Percentiles rank a stretch among this genome's conserved stretches.
Conservation (phyloP, 2,888 invertebrate genomes). For the Eupithecia subumbrata region DNA sequence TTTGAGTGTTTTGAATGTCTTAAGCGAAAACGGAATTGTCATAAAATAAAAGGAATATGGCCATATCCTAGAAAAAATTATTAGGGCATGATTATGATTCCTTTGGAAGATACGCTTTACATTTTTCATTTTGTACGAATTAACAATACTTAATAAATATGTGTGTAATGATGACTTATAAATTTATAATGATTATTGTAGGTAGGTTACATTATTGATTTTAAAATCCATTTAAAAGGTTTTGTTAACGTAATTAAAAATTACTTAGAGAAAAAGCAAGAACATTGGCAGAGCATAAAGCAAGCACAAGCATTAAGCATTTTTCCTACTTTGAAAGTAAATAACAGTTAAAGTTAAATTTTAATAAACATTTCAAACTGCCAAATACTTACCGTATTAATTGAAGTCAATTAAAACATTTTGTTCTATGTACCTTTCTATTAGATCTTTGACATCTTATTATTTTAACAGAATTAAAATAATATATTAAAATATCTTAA, state of each 20-base stretch:
- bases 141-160: neutral
- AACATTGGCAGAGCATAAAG: too few species aligned
- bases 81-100: constrained; percentile 47
- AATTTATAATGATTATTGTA: neutral
- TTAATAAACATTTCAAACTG: neutral
- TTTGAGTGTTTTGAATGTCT: constrained; percentile 20
- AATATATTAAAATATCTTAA: neutral
- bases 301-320: too few species aligned
- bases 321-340: neutral
- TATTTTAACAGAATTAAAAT: neutral
- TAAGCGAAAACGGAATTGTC: constrained; percentile 33
- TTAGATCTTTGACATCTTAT: neutral
- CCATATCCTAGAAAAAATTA: constrained; percentile 35
- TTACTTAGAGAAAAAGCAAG: neutral
- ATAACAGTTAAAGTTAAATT: neutral
- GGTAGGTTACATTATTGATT: neutral
- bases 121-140: constrained; percentile 60
- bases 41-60: constrained; percentile 37
- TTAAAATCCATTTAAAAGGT: neutral
- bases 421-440: neutral
- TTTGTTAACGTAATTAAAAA: neutral
- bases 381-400: neutral
- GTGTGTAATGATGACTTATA: neutral
- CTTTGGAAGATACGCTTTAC: constrained; percentile 65
- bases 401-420: neutral